These are phyloP conservation scores for Anhinga anhinga DNA, from an alignment of 2,113 vertebrate species.

Conservation along the genomic window DNA sequence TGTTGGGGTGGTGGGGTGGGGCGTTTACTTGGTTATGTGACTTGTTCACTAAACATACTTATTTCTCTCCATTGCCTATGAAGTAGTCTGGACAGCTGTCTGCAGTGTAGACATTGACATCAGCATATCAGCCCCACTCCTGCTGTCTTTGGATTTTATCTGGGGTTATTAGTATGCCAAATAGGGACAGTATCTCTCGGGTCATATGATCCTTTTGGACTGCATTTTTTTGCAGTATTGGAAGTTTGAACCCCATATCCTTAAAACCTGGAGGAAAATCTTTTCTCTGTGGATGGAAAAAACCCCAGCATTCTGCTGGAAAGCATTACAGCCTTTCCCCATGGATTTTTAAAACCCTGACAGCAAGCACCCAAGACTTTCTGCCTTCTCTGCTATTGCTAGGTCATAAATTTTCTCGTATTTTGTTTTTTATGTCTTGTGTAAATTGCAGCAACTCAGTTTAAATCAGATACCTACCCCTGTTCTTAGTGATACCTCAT, in stretches of 20 bases:
- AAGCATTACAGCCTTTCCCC: not conserved
- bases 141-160: not conserved
- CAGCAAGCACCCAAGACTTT: not conserved
- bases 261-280: not conserved
- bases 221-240: not conserved
- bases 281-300: not conserved
- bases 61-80: not conserved
- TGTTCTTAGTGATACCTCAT: not conserved
- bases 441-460: not conserved
- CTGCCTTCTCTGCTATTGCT: not conserved
- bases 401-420: not conserved
- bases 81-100: not conserved
- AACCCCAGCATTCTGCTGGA: not conserved
- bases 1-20: fast-evolving
- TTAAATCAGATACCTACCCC: not conserved
- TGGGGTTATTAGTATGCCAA: not conserved
- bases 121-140: not conserved
- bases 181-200: not conserved
- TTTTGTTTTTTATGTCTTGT: not conserved
- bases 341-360: not conserved
- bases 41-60: not conserved
- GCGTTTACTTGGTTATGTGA: not conserved
- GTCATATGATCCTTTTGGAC: not conserved
- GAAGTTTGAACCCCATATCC: not conserved
- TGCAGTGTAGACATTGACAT: not conserved